phyloP scores from a whole-genome alignment of 1,140 invertebrate species.

The Drosophila arawakana region DNA sequence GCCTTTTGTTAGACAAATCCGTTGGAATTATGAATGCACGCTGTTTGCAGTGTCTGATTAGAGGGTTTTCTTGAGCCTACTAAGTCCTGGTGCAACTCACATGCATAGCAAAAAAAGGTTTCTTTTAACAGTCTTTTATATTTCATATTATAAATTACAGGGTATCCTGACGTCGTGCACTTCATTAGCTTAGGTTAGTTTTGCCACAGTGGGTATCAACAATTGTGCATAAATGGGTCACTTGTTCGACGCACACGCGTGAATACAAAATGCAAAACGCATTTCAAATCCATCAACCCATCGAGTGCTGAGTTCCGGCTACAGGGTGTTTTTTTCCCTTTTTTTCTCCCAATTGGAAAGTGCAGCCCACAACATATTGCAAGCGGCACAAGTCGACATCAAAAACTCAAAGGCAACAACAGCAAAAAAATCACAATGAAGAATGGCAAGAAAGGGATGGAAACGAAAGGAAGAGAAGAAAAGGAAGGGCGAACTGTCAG shows the following conservation, averaged over 20 bases:
- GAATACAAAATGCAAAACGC: conserved; percentile 30
- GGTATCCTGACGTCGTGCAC: neutral
- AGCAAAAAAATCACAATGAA: neutral
- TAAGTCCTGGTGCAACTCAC: neutral
- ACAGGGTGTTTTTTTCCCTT: conserved; percentile 8
- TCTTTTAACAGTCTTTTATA: neutral
- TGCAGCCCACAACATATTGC: conserved; percentile 35
- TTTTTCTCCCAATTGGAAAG: conserved; percentile 13
- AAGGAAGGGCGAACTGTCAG: conserved; percentile 46
- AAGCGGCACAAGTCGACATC: conserved; percentile 19
- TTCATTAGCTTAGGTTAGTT: neutral
- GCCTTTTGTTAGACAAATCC: conserved; percentile 22
- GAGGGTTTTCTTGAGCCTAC: conserved; percentile 1
- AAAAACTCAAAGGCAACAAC: conserved; percentile 27
- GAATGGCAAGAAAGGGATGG: neutral
- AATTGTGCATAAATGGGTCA: conserved; percentile 43
- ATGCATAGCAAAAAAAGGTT: neutral
- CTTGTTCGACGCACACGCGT: conserved; percentile 11
- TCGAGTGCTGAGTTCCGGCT: neutral
- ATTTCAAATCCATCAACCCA: conserved; percentile 18
- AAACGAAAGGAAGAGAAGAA: neutral
- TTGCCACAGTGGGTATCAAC: neutral
- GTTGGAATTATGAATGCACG: conserved; percentile 11
- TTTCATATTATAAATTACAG: neutral
- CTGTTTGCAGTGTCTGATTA: conserved; percentile 5